Conservation (phyloP, 2,113 vertebrate genomes). For the Chaetorhynchus papuensis region DNA sequence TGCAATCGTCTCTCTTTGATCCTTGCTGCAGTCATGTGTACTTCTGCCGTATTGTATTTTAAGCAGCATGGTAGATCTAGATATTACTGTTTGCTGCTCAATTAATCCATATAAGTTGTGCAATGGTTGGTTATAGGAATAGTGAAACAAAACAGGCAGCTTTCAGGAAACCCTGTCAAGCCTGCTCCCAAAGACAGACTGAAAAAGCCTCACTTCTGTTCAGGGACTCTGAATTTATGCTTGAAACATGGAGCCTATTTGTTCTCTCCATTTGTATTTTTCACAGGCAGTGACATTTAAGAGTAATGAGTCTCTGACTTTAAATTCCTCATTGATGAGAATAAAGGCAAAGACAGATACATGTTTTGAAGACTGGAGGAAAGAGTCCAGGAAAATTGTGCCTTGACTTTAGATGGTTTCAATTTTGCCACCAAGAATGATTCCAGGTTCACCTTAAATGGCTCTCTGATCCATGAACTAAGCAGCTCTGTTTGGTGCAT, state of each 20-base stretch:
- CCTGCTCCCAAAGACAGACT: neutral
- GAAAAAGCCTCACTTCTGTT: neutral
- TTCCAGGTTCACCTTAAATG: slow-evolving; percentile 41
- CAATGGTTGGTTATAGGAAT: neutral
- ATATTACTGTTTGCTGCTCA: neutral
- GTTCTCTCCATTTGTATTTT: neutral
- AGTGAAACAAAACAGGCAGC: neutral
- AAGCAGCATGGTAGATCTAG: neutral
- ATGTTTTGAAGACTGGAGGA: slow-evolving; percentile 28
- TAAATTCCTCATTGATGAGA: slow-evolving; percentile 62
- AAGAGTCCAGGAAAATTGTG: slow-evolving; percentile 39
- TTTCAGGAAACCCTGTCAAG: neutral
- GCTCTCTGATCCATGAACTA: neutral
- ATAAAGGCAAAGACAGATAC: slow-evolving; percentile 8
- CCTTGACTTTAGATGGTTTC: slow-evolving; percentile 55
- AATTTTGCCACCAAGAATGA: slow-evolving; percentile 26
- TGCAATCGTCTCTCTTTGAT: neutral
- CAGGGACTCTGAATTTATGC: neutral
- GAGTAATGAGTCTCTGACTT: neutral
- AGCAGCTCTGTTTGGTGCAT: neutral
- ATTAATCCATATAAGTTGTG: neutral
- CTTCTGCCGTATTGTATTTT: neutral
- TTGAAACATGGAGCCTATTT: neutral
- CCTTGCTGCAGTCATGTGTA: neutral
- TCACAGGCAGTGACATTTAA: neutral